Evolutionary conservation across 1,140 invertebrate genomes (phyloP), one percentile per base, ranked within the genome.

Genomic region (Caenorhabditis remanei): DNA sequence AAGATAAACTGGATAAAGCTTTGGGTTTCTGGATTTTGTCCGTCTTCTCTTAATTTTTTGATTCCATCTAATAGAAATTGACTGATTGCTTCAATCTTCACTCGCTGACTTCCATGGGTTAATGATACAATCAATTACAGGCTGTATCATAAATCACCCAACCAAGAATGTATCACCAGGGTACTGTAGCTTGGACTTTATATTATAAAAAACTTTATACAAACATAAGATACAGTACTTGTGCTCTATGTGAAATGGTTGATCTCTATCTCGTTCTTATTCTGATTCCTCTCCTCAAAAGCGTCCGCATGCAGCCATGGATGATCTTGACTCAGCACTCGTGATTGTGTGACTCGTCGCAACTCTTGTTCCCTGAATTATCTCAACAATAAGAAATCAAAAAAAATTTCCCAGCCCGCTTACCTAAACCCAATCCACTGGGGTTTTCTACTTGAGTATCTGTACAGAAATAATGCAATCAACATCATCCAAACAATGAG

Each of bases 301-400:
- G 85, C 85, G 53, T 85, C 65, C 32, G 85, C 85, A 56, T 85
- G 85, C 2, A 85, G 50, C 85, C 85, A 85, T 24, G 85, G 85
- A 85, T 85, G 85, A 41, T 85, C 85, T 58, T 85, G 85, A 24
- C 63, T 65, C 24, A 85, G 58, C 2, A 85, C 67, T 6, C 85
- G 46, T 41, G 85, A 50, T 9, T 67, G 85, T 9, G 63, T 65
- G 19, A 79, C 46, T 53, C 85, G 13, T 43, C 67, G 63, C 24
- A 85, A 32, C 56, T 85, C 85, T 56, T 58, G 46, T 46, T 85
- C 63, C 41, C 85, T 85, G 85, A n/a, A 85, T 56, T n/a, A 19
- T 58, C 2, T 43, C 4, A 61, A 43, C 6, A 2, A 13, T 43
- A 40, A 8, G 8, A 21, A 63, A 4, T n/a, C 2, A 5, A n/a